A percentile compares a stretch with the other conserved stretches of the same genome.
phyloP scores from a whole-genome alignment of 1,140 invertebrate species.

The Drosophila baimaii region DNA sequence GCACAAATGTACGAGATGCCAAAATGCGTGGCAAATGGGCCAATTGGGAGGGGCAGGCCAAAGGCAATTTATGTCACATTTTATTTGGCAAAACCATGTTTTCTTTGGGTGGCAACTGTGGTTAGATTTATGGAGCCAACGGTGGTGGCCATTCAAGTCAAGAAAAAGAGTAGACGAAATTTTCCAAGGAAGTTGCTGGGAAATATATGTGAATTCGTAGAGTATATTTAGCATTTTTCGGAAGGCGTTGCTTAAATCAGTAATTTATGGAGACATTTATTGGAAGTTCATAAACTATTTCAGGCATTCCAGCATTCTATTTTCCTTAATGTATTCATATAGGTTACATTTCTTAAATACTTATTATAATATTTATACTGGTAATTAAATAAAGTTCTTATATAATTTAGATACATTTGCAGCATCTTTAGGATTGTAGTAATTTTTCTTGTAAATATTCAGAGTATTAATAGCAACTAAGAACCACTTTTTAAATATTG shows the following conservation, averaged over 20 bases:
- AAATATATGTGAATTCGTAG: not conserved
- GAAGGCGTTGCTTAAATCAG: not conserved
- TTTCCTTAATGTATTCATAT: not conserved
- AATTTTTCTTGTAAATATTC: no score
- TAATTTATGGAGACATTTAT: not conserved
- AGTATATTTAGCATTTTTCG: not conserved
- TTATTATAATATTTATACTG: not conserved
- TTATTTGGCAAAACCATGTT: constrained; percentile 36
- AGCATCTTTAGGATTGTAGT: not conserved
- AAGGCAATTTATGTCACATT: constrained; percentile 61
- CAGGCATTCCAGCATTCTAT: not conserved
- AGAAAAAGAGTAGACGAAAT: not conserved
- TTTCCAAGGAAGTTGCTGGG: not conserved
- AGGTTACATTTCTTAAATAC: not conserved
- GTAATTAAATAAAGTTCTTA: not conserved
- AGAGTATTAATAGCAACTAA: no score
- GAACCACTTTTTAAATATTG: no score
- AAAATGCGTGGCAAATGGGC: constrained; percentile 24
- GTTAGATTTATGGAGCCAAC: constrained; percentile 34
- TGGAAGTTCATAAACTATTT: not conserved
- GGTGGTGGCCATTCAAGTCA: constrained; percentile 1
- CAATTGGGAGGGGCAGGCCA: constrained; percentile 43
- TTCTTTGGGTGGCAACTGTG: constrained; percentile 29
- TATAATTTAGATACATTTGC: not conserved
- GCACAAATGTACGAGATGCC: constrained; percentile 31